phyloP scores from a whole-genome alignment of 2,113 vertebrate species.

The Nerophis ophidion region DNA sequence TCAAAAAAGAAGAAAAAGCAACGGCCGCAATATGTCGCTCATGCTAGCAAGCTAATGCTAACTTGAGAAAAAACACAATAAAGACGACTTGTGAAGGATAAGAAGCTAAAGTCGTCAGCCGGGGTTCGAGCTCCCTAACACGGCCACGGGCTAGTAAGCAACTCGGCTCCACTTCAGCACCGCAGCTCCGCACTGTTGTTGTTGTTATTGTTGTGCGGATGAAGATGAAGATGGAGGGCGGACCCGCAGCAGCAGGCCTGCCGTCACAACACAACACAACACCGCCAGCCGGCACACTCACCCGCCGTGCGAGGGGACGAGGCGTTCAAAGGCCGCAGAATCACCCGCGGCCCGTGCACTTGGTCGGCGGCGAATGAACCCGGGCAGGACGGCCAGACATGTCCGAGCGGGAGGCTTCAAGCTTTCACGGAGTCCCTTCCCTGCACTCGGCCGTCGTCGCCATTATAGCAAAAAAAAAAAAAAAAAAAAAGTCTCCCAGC shows the following conservation, averaged over 20 bases:
- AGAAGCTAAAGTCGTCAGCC: background rate
- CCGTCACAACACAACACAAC: conserved; percentile 61
- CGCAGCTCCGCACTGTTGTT: conserved; percentile 63
- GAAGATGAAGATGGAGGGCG: conserved; percentile 70
- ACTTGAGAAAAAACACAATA: background rate
- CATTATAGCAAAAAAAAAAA: conserved; percentile 69
- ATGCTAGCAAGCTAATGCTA: conserved; percentile 13
- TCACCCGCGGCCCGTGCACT: conserved; percentile 45
- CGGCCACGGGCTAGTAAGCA: background rate
- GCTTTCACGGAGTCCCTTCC: conserved; percentile 60
- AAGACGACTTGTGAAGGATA: background rate
- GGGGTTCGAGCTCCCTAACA: background rate
- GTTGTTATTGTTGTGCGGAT: conserved; percentile 52
- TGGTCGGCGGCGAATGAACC: conserved; percentile 38
- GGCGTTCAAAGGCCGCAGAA: conserved; percentile 9
- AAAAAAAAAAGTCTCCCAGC: conserved; percentile 53
- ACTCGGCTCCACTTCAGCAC: conserved; percentile 37
- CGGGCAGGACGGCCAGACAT: conserved; percentile 46
- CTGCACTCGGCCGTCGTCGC: conserved; percentile 59
- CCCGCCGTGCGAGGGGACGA: conserved; percentile 34
- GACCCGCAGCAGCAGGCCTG: conserved; percentile 72
- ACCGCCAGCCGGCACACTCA: conserved; percentile 54
- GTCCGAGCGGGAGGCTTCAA: conserved; percentile 49
- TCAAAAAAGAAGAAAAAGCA: background rate
- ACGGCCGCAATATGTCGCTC: conserved; percentile 5